Percentiles rank a stretch among this genome's conserved stretches.
These are phyloP conservation scores for Marmota monax DNA, from an alignment of 2,113 vertebrate species.

Conservation along the genomic window DNA sequence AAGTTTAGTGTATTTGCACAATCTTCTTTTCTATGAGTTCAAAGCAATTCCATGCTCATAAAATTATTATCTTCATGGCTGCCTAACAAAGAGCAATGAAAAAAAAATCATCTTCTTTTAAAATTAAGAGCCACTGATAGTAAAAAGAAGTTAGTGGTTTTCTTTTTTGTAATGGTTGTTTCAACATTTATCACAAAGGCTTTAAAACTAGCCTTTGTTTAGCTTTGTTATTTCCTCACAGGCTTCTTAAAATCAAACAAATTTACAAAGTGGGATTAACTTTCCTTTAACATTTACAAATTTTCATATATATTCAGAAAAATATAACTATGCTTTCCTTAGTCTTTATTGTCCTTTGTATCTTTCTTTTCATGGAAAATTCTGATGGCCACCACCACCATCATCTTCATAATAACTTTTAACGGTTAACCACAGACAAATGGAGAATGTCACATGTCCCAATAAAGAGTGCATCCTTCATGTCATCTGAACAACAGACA, in stretches of 20 bases:
- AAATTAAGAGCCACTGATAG: slow-evolving; percentile 47
- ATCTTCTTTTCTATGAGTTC: not conserved
- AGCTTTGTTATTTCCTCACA: not conserved
- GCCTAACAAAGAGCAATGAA: not conserved
- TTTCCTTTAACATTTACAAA: slow-evolving; percentile 21
- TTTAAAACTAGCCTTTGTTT: not conserved
- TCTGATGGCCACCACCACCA: not conserved
- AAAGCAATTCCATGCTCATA: not conserved
- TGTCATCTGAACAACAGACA: not conserved
- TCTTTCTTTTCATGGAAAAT: not conserved
- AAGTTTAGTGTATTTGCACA: not conserved
- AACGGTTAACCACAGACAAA: not conserved
- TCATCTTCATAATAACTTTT: not conserved
- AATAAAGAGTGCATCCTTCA: not conserved
- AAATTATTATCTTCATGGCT: slow-evolving; percentile 25
- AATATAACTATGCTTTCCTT: not conserved
- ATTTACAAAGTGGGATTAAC: not conserved
- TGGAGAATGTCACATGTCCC: not conserved
- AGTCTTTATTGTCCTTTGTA: not conserved
- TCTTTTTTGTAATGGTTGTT: not conserved
- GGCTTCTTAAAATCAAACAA: slow-evolving; percentile 12
- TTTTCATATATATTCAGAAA: not conserved
- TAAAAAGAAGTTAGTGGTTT: slow-evolving; percentile 14
- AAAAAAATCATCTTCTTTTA: slow-evolving; percentile 7
- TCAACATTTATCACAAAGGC: slow-evolving; percentile 20